phyloP scores from a whole-genome alignment of 2,113 vertebrate species.

The Silurus glanis region DNA sequence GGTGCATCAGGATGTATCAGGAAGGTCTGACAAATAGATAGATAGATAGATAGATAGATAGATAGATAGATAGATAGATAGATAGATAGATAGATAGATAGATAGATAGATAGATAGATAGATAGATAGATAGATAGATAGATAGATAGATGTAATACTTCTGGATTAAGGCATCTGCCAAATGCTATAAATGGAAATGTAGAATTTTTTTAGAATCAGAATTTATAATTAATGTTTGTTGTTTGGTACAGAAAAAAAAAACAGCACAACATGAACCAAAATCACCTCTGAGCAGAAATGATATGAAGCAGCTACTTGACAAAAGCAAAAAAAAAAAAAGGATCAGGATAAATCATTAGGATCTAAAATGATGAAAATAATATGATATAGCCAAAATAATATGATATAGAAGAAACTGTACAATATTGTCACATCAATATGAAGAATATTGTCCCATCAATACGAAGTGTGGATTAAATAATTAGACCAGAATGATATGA shows the following conservation, averaged over 20 bases:
- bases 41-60: too few species aligned
- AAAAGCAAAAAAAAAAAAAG: neutral
- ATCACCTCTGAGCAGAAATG: neutral
- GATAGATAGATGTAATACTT: too few species aligned
- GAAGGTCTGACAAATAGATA: too few species aligned
- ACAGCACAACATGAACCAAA: neutral
- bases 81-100: too few species aligned
- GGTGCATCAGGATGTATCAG: too few species aligned
- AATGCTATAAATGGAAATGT: too few species aligned
- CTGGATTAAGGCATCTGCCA: too few species aligned
- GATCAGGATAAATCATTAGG: neutral
- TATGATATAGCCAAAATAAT: neutral
- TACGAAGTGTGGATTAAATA: neutral
- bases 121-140: too few species aligned
- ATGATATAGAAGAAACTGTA: neutral
- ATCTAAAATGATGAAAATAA: neutral
- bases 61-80: too few species aligned
- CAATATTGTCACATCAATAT: neutral
- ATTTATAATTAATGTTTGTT: neutral
- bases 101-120: too few species aligned
- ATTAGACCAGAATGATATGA: neutral
- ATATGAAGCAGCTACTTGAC: neutral
- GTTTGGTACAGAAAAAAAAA: neutral
- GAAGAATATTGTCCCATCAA: neutral
- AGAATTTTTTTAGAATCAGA: neutral